Conservation (phyloP, 2,797 vertebrate genomes). For the Leptodactylus fallax region DNA sequence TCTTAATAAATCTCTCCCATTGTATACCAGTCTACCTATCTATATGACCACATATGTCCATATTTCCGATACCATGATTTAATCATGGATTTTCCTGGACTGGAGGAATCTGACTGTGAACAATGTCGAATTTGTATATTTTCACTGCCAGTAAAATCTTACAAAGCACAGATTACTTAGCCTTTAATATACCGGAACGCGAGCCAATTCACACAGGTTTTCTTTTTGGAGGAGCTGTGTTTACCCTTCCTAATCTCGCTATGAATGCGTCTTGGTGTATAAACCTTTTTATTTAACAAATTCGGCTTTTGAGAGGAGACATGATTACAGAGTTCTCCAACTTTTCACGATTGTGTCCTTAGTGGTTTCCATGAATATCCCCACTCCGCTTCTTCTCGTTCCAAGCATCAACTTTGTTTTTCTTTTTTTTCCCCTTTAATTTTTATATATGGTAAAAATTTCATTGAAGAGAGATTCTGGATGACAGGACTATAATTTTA, state of each 20-base stretch:
- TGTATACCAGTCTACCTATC: too few species aligned
- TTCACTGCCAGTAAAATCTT: constrained; percentile 1
- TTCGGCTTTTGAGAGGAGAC: constrained; percentile 29
- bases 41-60: too few species aligned
- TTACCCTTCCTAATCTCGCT: constrained; percentile 37
- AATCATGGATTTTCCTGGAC: neutral
- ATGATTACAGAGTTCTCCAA: constrained; percentile 64
- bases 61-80: too few species aligned
- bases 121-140: neutral
- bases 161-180: constrained; percentile 12
- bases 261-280: constrained; percentile 44
- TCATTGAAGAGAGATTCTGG: constrained; percentile 91
- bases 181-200: constrained; percentile 11
- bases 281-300: constrained; percentile 74
- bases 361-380: constrained; percentile 75
- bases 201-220: neutral
- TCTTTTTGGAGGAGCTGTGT: constrained; percentile 35
- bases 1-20: too few species aligned
- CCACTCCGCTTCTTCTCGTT: constrained; percentile 81
- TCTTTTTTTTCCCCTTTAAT: constrained; percentile 82
- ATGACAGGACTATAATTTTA: constrained; percentile 99
- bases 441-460: constrained; percentile 98
- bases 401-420: constrained; percentile 79
- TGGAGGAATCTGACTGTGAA: neutral
- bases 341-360: constrained; percentile 75